These are phyloP conservation scores for Ochropleura plecta DNA, from an alignment of 2,888 invertebrate species.

Conservation along the genomic window DNA sequence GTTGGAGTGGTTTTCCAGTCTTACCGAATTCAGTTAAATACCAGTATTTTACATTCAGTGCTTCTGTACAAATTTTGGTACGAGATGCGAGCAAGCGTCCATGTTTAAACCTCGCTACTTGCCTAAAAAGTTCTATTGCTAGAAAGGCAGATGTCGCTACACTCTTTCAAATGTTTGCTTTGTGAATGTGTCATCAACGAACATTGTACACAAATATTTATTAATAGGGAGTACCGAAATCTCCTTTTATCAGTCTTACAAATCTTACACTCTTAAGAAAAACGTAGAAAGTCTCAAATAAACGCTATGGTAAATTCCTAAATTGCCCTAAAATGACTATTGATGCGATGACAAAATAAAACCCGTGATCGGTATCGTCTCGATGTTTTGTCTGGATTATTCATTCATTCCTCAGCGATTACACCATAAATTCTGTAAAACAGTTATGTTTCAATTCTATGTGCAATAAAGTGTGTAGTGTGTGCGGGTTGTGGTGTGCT, in stretches of 20 bases:
- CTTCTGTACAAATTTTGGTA: too few species aligned
- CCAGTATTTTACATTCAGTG: too few species aligned
- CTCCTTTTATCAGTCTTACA: background rate
- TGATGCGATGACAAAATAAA: background rate
- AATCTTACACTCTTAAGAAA: background rate
- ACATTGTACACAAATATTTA: background rate
- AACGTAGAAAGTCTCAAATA: background rate
- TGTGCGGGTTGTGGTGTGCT: too few species aligned
- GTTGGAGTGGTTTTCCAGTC: too few species aligned
- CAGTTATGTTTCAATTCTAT: too few species aligned
- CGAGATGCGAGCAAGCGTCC: background rate
- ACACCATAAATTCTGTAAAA: too few species aligned
- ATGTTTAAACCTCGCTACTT: background rate
- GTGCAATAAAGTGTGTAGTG: too few species aligned
- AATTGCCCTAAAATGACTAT: background rate
- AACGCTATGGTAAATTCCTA: background rate
- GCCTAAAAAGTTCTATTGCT: background rate
- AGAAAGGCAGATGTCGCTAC: slow-evolving; percentile 6
- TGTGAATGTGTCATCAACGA: background rate
- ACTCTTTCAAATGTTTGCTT: background rate
- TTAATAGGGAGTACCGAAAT: background rate
- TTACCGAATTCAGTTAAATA: too few species aligned
- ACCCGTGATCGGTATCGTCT: background rate
- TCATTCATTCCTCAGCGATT: background rate
- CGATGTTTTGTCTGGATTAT: background rate